These are phyloP conservation scores for Acanthochromis polyacanthus DNA, from an alignment of 2,113 vertebrate species.

Conservation along the genomic window DNA sequence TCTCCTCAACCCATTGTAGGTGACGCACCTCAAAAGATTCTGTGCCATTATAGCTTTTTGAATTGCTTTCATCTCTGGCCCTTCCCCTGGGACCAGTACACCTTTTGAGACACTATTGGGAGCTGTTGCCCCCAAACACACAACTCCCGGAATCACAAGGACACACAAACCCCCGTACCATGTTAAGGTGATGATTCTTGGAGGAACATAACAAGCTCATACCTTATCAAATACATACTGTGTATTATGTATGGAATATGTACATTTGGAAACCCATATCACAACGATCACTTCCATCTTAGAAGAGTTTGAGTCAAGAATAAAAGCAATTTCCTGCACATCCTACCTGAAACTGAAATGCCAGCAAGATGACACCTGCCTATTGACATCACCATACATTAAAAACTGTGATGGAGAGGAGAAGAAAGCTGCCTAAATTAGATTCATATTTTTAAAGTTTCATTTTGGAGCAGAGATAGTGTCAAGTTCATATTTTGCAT, in stretches of 20 bases:
- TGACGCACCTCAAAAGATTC: not conserved
- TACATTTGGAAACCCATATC: conserved; percentile 27
- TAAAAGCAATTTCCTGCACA: conserved; percentile 76
- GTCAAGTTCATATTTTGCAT: conserved; percentile 68
- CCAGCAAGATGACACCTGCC: conserved; percentile 72
- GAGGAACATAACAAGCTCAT: not conserved
- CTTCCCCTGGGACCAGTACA: not conserved
- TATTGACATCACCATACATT: conserved; percentile 54
- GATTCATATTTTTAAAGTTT: conserved; percentile 75
- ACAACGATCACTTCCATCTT: conserved; percentile 19
- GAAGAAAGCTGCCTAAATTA: conserved; percentile 56
- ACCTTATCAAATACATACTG: not conserved
- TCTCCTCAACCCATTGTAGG: not conserved
- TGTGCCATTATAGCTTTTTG: not conserved
- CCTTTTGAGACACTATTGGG: not conserved
- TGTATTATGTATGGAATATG: not conserved
- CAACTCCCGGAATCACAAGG: not conserved
- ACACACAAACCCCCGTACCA: not conserved
- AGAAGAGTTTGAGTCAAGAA: conserved; percentile 48
- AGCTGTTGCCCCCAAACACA: not conserved
- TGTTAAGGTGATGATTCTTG: not conserved
- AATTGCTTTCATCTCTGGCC: not conserved
- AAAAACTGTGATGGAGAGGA: conserved; percentile 39
- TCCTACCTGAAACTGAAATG: conserved; percentile 78
- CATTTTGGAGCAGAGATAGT: conserved; percentile 61